Evolutionary conservation across 2,113 vertebrate genomes (phyloP).

Genomic region (Hippocampus guttulatus): DNA sequence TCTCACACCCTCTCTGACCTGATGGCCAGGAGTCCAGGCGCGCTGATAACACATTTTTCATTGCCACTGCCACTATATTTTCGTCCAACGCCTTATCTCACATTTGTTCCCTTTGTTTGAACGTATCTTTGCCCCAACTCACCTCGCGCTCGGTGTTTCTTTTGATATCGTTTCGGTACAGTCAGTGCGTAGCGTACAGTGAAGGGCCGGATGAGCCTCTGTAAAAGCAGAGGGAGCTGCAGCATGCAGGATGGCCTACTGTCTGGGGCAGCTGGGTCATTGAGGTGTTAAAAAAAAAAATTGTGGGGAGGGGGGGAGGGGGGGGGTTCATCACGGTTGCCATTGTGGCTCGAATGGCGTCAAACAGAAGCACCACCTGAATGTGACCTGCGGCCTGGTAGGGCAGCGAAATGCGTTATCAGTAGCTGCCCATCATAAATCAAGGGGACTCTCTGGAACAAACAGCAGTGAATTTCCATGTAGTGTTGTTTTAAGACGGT

Average conservation of each 20-base stretch:
- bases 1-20: constrained; percentile 58
- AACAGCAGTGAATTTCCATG: constrained; percentile 15
- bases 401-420: constrained; percentile 31
- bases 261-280: constrained; percentile 50
- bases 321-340: constrained; percentile 20
- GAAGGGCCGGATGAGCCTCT: constrained; percentile 48
- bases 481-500: not conserved
- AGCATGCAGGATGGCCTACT: constrained; percentile 22
- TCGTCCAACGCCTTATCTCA: constrained; percentile 56
- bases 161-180: constrained; percentile 59
- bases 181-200: not conserved
- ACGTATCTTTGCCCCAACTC: constrained; percentile 59
- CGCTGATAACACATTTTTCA: constrained; percentile 46
- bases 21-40: constrained; percentile 46
- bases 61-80: constrained; percentile 41
- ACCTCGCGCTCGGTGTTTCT: constrained; percentile 43
- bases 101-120: constrained; percentile 51
- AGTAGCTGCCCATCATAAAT: constrained; percentile 33
- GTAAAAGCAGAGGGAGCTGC: constrained; percentile 29
- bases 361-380: constrained; percentile 60
- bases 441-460: constrained; percentile 12
- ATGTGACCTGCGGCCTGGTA: constrained; percentile 34
- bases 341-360: constrained; percentile 42
- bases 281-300: constrained; percentile 29
- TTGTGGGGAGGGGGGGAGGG: not conserved